These are phyloP conservation scores for Urophycis tenuis DNA, from an alignment of 2,797 vertebrate genomes.

Conservation along the genomic window DNA sequence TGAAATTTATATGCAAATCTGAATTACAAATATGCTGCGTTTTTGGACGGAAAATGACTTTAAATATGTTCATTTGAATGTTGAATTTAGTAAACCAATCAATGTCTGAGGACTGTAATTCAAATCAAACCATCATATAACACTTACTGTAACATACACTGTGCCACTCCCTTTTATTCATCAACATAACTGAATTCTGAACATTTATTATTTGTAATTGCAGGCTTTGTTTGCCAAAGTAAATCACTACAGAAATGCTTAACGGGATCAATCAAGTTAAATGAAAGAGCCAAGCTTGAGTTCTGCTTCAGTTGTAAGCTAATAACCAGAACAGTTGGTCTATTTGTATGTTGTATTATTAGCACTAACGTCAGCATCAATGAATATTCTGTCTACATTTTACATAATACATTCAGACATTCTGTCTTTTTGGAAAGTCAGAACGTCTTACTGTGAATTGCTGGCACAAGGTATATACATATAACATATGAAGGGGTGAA, in stretches of 20 bases:
- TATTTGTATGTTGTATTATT: constrained; percentile 50
- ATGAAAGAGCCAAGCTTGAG: constrained; percentile 36
- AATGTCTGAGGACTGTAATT: background rate
- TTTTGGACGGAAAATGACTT: no score
- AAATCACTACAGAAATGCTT: background rate
- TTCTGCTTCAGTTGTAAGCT: constrained; percentile 44
- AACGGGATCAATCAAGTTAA: constrained; percentile 8
- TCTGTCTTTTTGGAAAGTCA: background rate
- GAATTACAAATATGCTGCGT: no score
- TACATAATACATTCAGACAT: background rate
- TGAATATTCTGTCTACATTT: background rate
- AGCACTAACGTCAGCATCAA: background rate
- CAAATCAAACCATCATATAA: background rate
- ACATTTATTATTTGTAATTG: constrained; percentile 4
- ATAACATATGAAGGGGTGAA: no score
- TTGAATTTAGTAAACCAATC: background rate
- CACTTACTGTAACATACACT: background rate
- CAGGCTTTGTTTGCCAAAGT: background rate
- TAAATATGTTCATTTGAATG: background rate
- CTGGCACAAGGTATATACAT: background rate
- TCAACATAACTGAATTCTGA: background rate
- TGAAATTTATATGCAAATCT: no score
- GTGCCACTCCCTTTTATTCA: background rate
- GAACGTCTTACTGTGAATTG: no score
- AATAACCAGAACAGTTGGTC: constrained; percentile 54